Percentiles rank a stretch among this genome's conserved stretches.
Evolutionary conservation across 2,113 vertebrate genomes (phyloP).

Genomic region (Ochotona princeps): DNA sequence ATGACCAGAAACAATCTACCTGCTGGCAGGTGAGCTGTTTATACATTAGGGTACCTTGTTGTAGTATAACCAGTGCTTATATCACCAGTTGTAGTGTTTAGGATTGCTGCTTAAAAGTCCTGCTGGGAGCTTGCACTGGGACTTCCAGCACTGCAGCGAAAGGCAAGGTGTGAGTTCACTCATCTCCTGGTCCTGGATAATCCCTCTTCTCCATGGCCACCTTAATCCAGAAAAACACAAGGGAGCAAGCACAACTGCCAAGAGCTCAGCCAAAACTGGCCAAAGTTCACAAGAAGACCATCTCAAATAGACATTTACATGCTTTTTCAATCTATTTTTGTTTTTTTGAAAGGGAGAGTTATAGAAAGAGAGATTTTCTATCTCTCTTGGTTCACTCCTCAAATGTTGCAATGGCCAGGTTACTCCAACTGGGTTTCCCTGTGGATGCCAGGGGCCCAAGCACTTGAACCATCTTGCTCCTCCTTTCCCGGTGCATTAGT

Average conservation of each 20-base stretch:
- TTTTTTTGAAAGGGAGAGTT: too few species aligned
- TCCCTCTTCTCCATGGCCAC: too few species aligned
- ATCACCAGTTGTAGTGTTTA: background rate
- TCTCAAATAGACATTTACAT: background rate
- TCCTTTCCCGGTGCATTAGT: too few species aligned
- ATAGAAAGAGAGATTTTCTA: too few species aligned
- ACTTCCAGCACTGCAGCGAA: too few species aligned
- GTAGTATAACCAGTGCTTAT: background rate
- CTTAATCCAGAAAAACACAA: background rate
- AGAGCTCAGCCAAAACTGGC: background rate
- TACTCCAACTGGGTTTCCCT: too few species aligned
- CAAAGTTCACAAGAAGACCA: background rate
- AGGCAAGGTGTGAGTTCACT: background rate
- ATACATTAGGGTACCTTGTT: background rate
- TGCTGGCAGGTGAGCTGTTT: background rate
- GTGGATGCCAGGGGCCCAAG: too few species aligned
- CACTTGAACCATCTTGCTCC: too few species aligned
- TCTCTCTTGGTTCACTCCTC: too few species aligned
- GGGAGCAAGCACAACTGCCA: background rate
- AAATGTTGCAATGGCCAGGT: too few species aligned
- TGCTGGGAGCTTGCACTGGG: background rate
- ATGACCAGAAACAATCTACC: background rate
- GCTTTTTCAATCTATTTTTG: too few species aligned
- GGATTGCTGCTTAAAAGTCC: background rate
- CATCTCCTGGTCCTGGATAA: background rate